Evolutionary conservation across 2,888 invertebrate species (phyloP), one percentile per base, ranked within the genome.

Genomic region (Brenthis hecate): DNA sequence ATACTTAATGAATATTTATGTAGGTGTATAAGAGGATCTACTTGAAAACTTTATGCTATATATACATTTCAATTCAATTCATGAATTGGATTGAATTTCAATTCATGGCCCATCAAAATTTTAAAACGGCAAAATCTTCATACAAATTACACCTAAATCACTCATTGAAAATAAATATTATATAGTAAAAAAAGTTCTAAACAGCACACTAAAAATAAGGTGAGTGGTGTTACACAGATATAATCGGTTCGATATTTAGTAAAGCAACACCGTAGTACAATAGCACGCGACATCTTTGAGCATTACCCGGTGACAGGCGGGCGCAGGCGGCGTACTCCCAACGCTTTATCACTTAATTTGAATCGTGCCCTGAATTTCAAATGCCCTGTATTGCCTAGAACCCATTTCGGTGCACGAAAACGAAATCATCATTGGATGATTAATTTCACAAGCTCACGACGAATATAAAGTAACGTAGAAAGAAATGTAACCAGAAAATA

Each of bases 281-380:
- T 60, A 62, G 66, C 64, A 64, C 69, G 65, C 65, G 69, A 69
- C 65, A 64, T 81, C 80, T 81, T 80, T 76, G 79, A 81, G 79
- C 80, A 84, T 83, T 83, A 82, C 81, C 76, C 77, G 80, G 80
- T 86, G 87, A 85, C 87, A 86, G 83, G 79, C 80, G 82, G 77
- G 81, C 79, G 72, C 81, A 82, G 81, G 82, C 84, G 80, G 81
- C 82, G 80, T 80, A 78, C 79, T 81, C 79, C 77, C 79, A 83
- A 81, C 87, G 87, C 85, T 88, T 89, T 88, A 88, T 88, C 89
- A 88, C 89, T 88, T 89, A 89, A 89, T 89, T 89, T 87, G 88
- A 90, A 87, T 87, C 89, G 89, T 88, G 89, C 83, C 79, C 80
- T 76, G 89, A 89, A 89, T 90, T 82, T 66, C 74, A 79, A 86